A percentile compares a stretch with the other conserved stretches of the same genome.
phyloP scores from a whole-genome alignment of 37 sponge, comb jelly and placozoan species.

The Amphimedon queenslandica region DNA sequence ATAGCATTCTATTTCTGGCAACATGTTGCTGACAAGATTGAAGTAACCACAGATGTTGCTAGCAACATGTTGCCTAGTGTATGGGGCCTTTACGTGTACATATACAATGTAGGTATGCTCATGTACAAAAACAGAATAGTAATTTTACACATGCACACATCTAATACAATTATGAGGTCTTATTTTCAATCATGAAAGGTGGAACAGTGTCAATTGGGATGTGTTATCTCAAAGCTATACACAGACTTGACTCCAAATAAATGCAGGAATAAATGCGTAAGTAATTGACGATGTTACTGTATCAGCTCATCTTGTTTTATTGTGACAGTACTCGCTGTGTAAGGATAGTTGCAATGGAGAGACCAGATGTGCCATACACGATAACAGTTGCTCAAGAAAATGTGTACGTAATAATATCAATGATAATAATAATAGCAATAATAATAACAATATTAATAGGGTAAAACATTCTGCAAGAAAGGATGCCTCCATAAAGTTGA shows the following conservation, averaged over 20 bases:
- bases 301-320: not conserved
- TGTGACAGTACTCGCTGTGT: not conserved
- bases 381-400: not conserved
- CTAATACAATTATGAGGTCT: not conserved
- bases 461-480: not conserved
- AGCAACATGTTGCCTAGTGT: too few relatives aligned
- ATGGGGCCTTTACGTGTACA: too few relatives aligned
- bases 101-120: too few relatives aligned
- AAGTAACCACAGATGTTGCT: too few relatives aligned
- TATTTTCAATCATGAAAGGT: not conserved
- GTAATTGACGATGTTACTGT: not conserved
- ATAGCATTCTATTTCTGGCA: too few relatives aligned
- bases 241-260: not conserved
- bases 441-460: not conserved
- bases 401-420: not conserved
- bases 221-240: not conserved
- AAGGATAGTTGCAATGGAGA: not conserved
- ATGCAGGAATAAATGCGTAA: not conserved
- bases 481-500: not conserved
- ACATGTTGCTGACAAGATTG: too few relatives aligned
- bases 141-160: too few relatives aligned
- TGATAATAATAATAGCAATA: not conserved
- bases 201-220: not conserved
- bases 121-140: too few relatives aligned
- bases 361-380: not conserved